phyloP scores from a whole-genome alignment of 2,888 invertebrate genomes.

The Cheilosia vulpina region DNA sequence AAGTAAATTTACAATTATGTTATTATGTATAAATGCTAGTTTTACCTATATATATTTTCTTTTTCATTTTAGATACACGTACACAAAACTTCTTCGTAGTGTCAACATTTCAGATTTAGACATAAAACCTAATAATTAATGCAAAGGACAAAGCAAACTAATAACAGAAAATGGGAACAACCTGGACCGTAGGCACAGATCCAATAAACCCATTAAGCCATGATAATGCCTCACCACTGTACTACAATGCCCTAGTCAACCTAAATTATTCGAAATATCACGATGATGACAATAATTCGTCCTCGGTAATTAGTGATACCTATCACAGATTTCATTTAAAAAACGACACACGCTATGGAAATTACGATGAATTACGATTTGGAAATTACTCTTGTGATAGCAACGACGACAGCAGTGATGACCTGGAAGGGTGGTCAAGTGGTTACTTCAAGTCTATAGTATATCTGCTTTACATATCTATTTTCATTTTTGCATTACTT shows the following conservation, averaged over 20 bases:
- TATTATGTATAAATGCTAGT: no score
- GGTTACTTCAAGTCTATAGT: slow-evolving; percentile 87
- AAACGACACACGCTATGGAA: slow-evolving; percentile 41
- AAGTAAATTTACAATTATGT: no score
- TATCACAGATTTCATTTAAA: slow-evolving; percentile 30
- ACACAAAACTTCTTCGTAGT: no score
- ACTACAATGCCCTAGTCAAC: slow-evolving; percentile 40
- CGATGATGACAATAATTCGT: slow-evolving; percentile 16
- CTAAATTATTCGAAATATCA: slow-evolving; percentile 51
- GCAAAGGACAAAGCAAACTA: background rate
- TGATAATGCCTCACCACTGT: slow-evolving; percentile 37
- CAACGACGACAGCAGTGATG: slow-evolving; percentile 73
- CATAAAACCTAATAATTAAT: no score
- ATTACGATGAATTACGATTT: slow-evolving; percentile 37
- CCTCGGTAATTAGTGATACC: slow-evolving; percentile 21
- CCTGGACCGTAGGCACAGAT: background rate
- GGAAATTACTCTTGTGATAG: slow-evolving; percentile 78
- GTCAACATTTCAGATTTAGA: no score
- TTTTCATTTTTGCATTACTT: slow-evolving; percentile 88
- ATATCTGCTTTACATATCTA: slow-evolving; percentile 88
- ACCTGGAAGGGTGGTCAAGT: slow-evolving; percentile 81
- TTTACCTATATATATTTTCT: no score
- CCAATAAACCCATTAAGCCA: slow-evolving; percentile 1
- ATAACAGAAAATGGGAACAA: slow-evolving; percentile 27
- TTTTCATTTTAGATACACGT: no score